Percentiles rank a stretch among this genome's conserved stretches.
These are phyloP conservation scores for Parazoanthus swiftii DNA, from an alignment of 92 coral and sea anemone species.

Conservation along the genomic window DNA sequence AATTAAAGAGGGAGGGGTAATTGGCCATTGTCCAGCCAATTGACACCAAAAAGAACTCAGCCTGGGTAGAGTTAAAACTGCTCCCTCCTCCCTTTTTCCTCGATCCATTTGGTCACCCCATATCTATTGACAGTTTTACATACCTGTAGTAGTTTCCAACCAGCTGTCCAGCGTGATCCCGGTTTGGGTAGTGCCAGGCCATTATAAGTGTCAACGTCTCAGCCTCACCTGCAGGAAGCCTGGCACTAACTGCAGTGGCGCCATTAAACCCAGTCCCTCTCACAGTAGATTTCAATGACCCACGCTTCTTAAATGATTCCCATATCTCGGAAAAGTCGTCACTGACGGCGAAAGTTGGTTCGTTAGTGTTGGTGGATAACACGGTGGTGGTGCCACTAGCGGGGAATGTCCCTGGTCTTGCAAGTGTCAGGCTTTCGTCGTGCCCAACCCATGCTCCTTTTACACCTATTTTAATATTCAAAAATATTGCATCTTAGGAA, in stretches of 20 bases:
- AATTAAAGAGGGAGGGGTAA: no score
- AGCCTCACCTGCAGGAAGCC: conserved; percentile 72
- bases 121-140: not conserved
- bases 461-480: conserved; percentile 51
- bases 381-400: conserved; percentile 79
- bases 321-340: conserved; percentile 73
- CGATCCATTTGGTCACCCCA: not conserved
- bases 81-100: not conserved
- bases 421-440: conserved; percentile 61
- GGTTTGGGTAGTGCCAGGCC: conserved; percentile 86
- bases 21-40: no score
- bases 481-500: not conserved
- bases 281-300: conserved; percentile 54
- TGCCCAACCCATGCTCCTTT: conserved; percentile 63
- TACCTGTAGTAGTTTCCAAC: conserved; percentile 87
- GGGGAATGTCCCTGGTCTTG: conserved; percentile 69
- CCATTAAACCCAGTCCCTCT: conserved; percentile 77
- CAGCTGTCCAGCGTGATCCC: conserved; percentile 77
- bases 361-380: conserved; percentile 63
- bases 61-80: no score
- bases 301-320: conserved; percentile 60
- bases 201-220: conserved; percentile 76
- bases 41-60: no score
- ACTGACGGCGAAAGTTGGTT: conserved; percentile 68
- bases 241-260: conserved; percentile 68